Evolutionary conservation across 2,888 invertebrate species (phyloP).

Genomic region (Phytoseiulus persimilis): DNA sequence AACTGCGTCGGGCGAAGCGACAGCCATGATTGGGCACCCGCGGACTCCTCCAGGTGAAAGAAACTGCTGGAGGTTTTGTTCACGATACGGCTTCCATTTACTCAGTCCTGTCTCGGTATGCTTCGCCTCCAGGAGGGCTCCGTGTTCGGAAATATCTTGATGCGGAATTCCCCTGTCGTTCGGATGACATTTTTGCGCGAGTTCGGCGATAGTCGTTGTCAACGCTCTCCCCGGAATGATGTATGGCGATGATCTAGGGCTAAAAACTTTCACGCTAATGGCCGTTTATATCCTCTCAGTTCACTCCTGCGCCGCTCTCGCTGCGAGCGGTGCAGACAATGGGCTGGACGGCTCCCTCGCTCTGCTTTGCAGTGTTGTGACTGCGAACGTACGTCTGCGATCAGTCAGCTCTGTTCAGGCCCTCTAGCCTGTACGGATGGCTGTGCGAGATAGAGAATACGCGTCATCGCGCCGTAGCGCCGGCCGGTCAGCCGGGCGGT

Average conservation of each 20-base stretch:
- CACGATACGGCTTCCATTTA: too few relatives aligned
- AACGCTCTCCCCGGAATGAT: not conserved
- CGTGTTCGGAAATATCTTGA: not conserved
- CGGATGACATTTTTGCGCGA: not conserved
- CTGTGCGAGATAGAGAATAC: not conserved
- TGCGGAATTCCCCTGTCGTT: not conserved
- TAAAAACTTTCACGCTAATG: not conserved
- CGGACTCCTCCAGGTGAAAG: too few relatives aligned
- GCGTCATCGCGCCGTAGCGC: not conserved
- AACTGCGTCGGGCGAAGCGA: too few relatives aligned
- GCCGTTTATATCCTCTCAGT: not conserved
- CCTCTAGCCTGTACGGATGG: not conserved
- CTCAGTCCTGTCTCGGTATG: not conserved
- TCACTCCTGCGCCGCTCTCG: not conserved
- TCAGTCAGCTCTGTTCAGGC: not conserved
- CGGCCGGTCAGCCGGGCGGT: not conserved
- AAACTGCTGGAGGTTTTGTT: too few relatives aligned
- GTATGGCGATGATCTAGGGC: not conserved
- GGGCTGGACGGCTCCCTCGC: not conserved
- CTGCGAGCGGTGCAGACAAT: not conserved
- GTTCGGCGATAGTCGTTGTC: not conserved
- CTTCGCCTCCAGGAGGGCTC: too few relatives aligned
- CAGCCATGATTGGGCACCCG: too few relatives aligned
- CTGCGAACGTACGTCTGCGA: not conserved
- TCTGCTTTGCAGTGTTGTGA: not conserved